Conservation (phyloP, 2,888 invertebrate species). For the Pelosia muscerda region DNA sequence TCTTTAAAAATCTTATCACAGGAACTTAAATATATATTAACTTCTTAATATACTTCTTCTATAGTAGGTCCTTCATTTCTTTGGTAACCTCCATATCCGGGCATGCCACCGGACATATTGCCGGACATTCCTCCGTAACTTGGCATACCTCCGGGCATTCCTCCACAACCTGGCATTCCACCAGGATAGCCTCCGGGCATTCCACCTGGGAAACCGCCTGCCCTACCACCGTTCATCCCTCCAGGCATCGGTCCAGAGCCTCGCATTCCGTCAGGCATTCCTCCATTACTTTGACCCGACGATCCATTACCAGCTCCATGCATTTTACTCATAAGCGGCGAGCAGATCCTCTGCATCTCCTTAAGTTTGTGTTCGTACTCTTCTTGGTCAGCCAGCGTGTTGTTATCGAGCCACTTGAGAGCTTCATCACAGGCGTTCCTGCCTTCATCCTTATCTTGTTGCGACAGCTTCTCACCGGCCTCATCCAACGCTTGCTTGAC, state of each 20-base stretch:
- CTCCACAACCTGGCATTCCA: conserved; percentile 6
- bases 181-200: conserved; percentile 6
- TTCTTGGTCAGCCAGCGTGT: conserved; percentile 88
- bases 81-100: conserved; percentile 22
- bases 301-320: conserved; percentile 80
- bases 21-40: not conserved
- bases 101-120: conserved; percentile 10
- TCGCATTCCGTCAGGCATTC: conserved; percentile 26
- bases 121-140: conserved; percentile 7
- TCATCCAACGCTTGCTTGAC: conserved; percentile 89
- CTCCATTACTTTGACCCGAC: conserved; percentile 24
- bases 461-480: conserved; percentile 86
- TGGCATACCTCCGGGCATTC: conserved; percentile 5
- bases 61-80: conserved; percentile 61
- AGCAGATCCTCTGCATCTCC: conserved; percentile 87
- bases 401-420: conserved; percentile 91
- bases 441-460: conserved; percentile 87
- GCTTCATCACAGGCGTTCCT: conserved; percentile 86
- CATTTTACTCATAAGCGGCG: conserved; percentile 86
- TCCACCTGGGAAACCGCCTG: conserved; percentile 9
- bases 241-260: conserved; percentile 11
- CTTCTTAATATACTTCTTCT: conserved; percentile 20
- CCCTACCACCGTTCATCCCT: conserved; percentile 10
- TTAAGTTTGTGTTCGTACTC: conserved; percentile 88
- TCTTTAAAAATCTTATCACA: conserved; percentile 18